A percentile compares a stretch with the other conserved stretches of the same genome.
Conservation (phyloP, 2,797 vertebrate genomes). For the Sebastes nivosus region DNA sequence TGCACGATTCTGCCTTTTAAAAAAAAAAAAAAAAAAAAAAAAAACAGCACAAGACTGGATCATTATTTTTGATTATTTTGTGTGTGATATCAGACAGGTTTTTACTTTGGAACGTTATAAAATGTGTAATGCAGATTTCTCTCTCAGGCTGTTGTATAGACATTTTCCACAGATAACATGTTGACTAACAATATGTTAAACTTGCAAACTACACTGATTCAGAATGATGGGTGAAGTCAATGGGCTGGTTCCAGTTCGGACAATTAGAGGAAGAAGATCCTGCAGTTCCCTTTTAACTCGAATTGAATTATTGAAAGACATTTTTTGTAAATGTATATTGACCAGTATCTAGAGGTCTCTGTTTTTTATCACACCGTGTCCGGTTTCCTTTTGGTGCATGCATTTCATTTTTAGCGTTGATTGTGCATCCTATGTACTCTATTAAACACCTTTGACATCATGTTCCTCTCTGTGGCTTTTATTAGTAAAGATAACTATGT, state of each 20-base stretch:
- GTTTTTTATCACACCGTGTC: not conserved
- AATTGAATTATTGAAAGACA: not conserved
- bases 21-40: not conserved
- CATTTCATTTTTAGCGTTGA: not conserved
- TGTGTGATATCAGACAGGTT: not conserved
- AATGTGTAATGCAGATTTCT: not conserved
- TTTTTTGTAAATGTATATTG: not conserved
- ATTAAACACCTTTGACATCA: constrained; percentile 25
- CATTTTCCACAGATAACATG: not conserved
- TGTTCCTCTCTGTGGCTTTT: not conserved
- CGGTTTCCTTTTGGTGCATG: constrained; percentile 8
- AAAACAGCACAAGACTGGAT: not conserved
- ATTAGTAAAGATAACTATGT: not conserved
- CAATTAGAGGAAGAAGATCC: not conserved
- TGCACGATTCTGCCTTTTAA: not conserved
- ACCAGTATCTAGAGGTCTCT: not conserved
- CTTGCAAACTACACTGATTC: not conserved
- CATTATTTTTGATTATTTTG: not conserved
- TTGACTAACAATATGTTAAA: not conserved
- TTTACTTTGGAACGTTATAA: not conserved
- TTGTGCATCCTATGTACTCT: not conserved
- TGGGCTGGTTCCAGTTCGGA: not conserved
- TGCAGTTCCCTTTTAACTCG: not conserved
- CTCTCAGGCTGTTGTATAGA: not conserved
- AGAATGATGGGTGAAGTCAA: not conserved